Evolutionary conservation across 2,888 invertebrate genomes (phyloP), one percentile per base, ranked within the genome.

Genomic region (Hypomecis atomaria): DNA sequence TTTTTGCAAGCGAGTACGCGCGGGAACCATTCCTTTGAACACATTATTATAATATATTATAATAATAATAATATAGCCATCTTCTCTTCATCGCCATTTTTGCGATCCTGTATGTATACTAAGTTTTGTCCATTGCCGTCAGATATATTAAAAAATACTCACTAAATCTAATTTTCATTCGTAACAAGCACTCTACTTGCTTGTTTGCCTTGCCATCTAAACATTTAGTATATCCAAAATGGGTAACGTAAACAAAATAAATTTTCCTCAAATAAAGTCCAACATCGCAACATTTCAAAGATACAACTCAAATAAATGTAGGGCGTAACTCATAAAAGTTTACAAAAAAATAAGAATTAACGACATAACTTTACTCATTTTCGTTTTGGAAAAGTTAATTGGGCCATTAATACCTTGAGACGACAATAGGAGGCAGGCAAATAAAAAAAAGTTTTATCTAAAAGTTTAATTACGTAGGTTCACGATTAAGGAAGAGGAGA

Each of bases 361-460:
- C 65, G 70, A 66, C 65, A 58, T 2, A 73, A 73, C 73, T 73
- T 73, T 69, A 67, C 69, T 72, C 71, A 68, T 73, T 72, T 70
- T 71, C 63, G 59, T 71, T 71, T 70, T 53, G 45, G 58, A 13
- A 58, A 69, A 71, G 66, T 69, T 73, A 73, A 72, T 73, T 73
- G 66, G 65, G 33, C 42, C 59, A 59, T 62, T 58, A 67, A 64
- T 63, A 57, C 62, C 65, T 43, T 63, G 57, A 45, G 62, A 58
- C 50, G 63, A 69, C 68, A 71, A 71, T 68, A 71, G 69, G 56
- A 57, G 63, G 42, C 52, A 57, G 53, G 66, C 59, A 66, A 70
- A 69, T 66, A 65, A 65, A 68, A 69, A 69, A 70, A 65, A 62
- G 62, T 68, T 71, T 67, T 68, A 69, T 68, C 65, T 60, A 49